phyloP scores from a whole-genome alignment of 2,797 vertebrate species.

The Intellagama lesueurii region DNA sequence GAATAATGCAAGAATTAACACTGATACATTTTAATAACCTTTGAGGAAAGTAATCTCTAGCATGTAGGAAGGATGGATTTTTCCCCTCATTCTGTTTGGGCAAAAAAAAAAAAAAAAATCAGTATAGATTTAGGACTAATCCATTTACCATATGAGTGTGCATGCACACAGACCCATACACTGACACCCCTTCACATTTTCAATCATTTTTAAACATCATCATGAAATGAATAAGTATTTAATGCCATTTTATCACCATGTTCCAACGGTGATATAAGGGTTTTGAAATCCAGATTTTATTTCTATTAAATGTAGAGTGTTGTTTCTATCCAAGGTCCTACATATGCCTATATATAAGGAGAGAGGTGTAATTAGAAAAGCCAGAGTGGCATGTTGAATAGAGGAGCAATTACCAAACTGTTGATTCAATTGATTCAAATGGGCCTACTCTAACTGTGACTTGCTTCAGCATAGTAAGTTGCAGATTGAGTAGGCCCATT shows the following conservation, averaged over 20 bases:
- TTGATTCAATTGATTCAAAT: no score
- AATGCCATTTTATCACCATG: slow-evolving; percentile 35
- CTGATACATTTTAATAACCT: slow-evolving; percentile 41
- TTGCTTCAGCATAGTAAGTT: no score
- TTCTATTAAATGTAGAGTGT: slow-evolving; percentile 9
- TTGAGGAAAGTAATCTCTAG: neutral
- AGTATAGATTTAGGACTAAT: slow-evolving; percentile 14
- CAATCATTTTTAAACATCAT: slow-evolving; percentile 28
- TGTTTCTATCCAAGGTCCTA: neutral
- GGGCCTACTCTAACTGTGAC: no score
- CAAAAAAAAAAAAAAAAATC: slow-evolving; percentile 9
- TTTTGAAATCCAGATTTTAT: slow-evolving; percentile 42
- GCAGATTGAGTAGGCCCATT: no score
- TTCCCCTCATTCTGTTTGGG: slow-evolving; percentile 35
- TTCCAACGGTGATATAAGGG: slow-evolving; percentile 5
- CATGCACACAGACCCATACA: neutral
- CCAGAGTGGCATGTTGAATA: neutral
- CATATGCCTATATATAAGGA: slow-evolving; percentile 22
- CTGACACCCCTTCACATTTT: slow-evolving; percentile 9
- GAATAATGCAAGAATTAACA: slow-evolving; percentile 29
- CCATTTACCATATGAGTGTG: slow-evolving; percentile 28
- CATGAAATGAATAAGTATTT: slow-evolving; percentile 13
- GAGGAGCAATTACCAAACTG: neutral
- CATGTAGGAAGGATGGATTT: slow-evolving; percentile 5
- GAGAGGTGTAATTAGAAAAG: neutral